Evolutionary conservation across 1,140 invertebrate species (phyloP).

Genomic region (Antheraea pernyi): DNA sequence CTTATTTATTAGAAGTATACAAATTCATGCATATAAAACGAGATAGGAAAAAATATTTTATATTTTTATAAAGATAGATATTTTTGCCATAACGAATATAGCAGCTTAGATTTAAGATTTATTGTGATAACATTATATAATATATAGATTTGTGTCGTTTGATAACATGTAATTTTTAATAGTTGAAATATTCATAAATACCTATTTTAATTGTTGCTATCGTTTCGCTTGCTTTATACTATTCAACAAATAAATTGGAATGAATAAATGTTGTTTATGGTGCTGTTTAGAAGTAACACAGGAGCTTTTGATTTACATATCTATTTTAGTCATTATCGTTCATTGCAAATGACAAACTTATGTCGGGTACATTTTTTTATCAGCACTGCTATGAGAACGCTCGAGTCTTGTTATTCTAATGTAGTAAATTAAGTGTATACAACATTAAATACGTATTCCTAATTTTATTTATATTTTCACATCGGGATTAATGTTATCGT

Average conservation of each 20-base stretch:
- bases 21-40: slow-evolving; percentile 9
- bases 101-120: slow-evolving; percentile 25
- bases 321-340: too few relatives aligned
- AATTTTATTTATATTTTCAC: not conserved
- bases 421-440: not conserved
- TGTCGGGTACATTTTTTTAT: not conserved
- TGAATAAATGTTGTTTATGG: too few relatives aligned
- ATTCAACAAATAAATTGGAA: not conserved
- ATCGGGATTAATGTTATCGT: not conserved
- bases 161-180: not conserved
- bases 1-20: not conserved
- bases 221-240: not conserved
- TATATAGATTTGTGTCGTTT: not conserved
- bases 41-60: slow-evolving; percentile 8
- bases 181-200: not conserved
- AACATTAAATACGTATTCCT: not conserved
- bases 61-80: slow-evolving; percentile 8
- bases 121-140: slow-evolving; percentile 28
- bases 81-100: slow-evolving; percentile 26
- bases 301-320: too few relatives aligned
- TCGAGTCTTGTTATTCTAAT: not conserved
- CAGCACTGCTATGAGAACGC: not conserved
- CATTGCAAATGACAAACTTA: too few relatives aligned
- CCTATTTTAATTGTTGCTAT: not conserved
- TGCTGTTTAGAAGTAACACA: too few relatives aligned